Conservation (phyloP, 2,888 invertebrate genomes). For the Chrysolina oricalcia region DNA sequence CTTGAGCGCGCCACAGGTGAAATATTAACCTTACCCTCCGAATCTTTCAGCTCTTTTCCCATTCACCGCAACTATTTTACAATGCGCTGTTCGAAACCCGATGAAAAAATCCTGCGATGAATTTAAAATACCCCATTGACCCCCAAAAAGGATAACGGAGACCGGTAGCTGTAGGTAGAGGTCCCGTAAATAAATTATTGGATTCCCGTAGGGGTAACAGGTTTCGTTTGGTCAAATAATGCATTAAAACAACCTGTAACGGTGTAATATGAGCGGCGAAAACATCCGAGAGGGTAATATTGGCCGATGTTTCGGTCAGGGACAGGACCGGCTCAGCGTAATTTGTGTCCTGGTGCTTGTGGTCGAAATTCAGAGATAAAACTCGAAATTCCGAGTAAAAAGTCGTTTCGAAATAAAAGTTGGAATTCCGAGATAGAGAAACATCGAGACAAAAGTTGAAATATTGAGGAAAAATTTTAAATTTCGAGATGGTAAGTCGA, state of each 20-base stretch:
- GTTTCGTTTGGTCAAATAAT: conserved; percentile 35
- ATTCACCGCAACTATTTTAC: conserved; percentile 1
- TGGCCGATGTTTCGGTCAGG: background rate
- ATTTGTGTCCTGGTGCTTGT: too few species aligned
- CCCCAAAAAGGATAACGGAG: conserved; percentile 14
- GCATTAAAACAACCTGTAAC: conserved; percentile 36
- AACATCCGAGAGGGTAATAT: background rate
- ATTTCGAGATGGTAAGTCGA: too few species aligned
- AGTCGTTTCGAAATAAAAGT: too few species aligned
- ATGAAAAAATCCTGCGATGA: conserved; percentile 28
- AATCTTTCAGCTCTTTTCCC: conserved; percentile 8
- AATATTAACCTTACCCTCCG: conserved; percentile 17
- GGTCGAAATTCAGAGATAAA: too few species aligned
- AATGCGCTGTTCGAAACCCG: background rate
- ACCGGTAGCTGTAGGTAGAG: conserved; percentile 1
- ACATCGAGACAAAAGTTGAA: too few species aligned
- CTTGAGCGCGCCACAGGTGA: background rate
- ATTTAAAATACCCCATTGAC: conserved; percentile 29
- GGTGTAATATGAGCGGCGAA: background rate
- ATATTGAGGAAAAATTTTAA: too few species aligned
- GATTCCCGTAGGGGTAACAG: conserved; percentile 32
- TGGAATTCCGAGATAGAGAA: too few species aligned
- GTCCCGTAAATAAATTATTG: conserved; percentile 34
- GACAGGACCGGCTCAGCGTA: background rate
- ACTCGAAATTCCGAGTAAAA: too few species aligned